Conservation (phyloP, 1,140 invertebrate genomes). For the Cryptotermes secundus region DNA sequence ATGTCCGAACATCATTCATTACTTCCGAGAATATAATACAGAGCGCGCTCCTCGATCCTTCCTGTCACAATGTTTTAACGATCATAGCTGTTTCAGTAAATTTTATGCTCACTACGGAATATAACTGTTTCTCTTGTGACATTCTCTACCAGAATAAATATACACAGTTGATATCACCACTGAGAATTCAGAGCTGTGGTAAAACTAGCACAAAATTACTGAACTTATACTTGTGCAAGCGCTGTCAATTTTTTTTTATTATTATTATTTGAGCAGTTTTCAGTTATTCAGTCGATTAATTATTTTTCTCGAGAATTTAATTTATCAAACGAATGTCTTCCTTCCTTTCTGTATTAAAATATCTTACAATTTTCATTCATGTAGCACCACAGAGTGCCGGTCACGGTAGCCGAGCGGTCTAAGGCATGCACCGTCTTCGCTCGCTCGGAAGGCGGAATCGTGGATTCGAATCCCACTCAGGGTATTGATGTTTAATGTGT, state of each 20-base stretch:
- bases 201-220: neutral
- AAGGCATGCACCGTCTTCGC: no score
- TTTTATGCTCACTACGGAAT: neutral
- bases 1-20: constrained; percentile 3
- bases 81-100: neutral
- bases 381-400: no score
- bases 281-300: no score
- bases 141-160: neutral
- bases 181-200: neutral
- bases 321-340: no score
- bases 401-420: no score
- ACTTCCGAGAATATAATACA: neutral
- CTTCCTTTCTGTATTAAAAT: no score
- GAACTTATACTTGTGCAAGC: neutral
- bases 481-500: no score
- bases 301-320: no score
- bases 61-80: neutral
- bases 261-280: no score
- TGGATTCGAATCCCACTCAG: no score
- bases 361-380: no score
- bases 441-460: no score
- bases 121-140: neutral
- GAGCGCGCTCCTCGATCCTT: neutral
- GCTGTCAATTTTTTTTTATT: neutral
- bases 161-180: neutral